Evolutionary conservation across 1,140 invertebrate genomes (phyloP), one percentile per base, ranked within the genome.

Genomic region (Lepidurus packardi): DNA sequence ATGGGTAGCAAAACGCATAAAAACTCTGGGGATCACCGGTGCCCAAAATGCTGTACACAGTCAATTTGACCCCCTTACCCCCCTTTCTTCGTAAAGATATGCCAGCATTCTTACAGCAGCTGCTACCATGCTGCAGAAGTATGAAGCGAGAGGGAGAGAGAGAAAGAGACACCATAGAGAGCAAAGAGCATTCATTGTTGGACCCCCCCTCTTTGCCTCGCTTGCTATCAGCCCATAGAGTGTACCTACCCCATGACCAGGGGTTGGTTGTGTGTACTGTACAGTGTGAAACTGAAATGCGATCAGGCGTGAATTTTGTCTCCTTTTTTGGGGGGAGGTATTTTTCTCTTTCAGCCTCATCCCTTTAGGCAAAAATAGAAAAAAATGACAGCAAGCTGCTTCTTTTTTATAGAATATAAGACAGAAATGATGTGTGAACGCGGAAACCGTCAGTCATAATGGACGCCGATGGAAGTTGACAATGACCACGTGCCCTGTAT

Each of bases 211-310:
- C 21, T 13, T 13, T 21, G 16, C 16, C 21, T 65, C 21, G 13
- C 13, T 65, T 65, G 16, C 53, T n/a, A n/a, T n/a, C 9, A 16
- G 53, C 16, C 16, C 53, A 21, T 65, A 65, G 53, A n/a, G 53
- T 65, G 16, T 65, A 65, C 53, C 16, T 65, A 65, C 16, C 53
- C 34, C 16, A 16, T 21, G 21, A 21, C 9, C 53, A 65, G 13
- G 53, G 53, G 53, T 9, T n/a, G 53, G 53, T 13, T 13, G 53
- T 65, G 4, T 65, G 53, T 65, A 65, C 21, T 1, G 53, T 65
- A 65, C 13, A 65, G 53, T 65, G 53, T 65, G 53, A 65, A 65
- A 65, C 21, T 65, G 53, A 65, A 65, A 65, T 65, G 53, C 53
- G 53, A 65, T 65, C 53, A 65, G 53, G 53, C 53, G 53, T 65